Evolutionary conservation across 23 tunicate genomes (phyloP).

Genomic region (Botrylloides violaceus): DNA sequence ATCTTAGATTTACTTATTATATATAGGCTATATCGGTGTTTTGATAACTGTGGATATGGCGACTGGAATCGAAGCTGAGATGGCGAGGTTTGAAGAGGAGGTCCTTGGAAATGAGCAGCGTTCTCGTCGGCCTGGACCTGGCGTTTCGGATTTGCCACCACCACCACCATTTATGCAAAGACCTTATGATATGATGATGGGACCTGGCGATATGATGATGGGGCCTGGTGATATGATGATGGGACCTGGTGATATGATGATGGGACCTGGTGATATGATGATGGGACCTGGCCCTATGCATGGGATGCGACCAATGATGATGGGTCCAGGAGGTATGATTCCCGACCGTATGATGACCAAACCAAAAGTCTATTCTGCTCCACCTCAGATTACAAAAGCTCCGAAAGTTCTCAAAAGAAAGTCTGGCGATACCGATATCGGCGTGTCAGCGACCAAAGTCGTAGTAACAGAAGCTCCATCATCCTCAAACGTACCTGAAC

Average conservation of each 20-base stretch:
- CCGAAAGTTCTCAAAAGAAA: conserved; percentile 12
- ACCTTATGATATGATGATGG: background rate
- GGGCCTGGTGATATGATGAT: conserved; percentile 5
- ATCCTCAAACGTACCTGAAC: background rate
- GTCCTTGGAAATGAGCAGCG: conserved; percentile 22
- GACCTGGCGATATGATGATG: background rate
- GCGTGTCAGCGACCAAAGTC: background rate
- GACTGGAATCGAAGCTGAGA: conserved; percentile 76
- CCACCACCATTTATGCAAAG: conserved; percentile 29
- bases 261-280: conserved; percentile 7
- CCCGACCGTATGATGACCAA: background rate
- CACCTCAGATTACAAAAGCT: conserved; percentile 12
- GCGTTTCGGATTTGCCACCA: conserved; percentile 29
- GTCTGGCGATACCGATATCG: background rate
- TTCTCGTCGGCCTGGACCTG: background rate
- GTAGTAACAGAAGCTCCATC: background rate
- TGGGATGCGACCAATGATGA: background rate
- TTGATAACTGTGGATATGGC: conserved; percentile 17
- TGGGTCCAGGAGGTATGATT: conserved; percentile 4
- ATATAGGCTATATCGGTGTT: background rate
- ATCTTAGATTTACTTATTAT: background rate
- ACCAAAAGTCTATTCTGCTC: conserved; percentile 13
- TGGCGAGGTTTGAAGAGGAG: conserved; percentile 96
- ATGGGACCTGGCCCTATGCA: conserved; percentile 17
- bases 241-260: background rate